Percentiles rank a stretch among this genome's conserved stretches.
Evolutionary conservation across 2,888 invertebrate genomes (phyloP).

Genomic region (Drosophila melanocephala): DNA sequence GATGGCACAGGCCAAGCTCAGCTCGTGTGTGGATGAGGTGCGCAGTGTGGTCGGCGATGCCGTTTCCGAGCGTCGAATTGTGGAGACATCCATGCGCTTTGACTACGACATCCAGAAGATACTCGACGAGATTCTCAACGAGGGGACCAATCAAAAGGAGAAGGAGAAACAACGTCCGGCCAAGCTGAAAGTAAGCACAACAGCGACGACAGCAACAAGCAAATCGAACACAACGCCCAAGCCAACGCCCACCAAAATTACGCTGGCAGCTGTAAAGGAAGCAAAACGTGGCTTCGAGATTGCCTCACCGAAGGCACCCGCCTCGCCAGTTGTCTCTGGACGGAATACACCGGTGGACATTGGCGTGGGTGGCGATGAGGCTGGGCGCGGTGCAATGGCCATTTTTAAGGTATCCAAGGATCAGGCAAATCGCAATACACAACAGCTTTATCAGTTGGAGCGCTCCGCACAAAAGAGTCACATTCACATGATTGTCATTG

Average conservation of each 20-base stretch:
- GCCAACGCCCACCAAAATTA: conserved; percentile 57
- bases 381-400: conserved; percentile 45
- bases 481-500: conserved; percentile 96
- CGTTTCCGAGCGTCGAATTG: conserved; percentile 90
- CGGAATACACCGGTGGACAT: conserved; percentile 86
- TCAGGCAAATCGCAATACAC: conserved; percentile 86
- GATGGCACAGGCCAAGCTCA: conserved; percentile 90
- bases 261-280: conserved; percentile 70
- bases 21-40: conserved; percentile 94
- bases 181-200: conserved; percentile 26
- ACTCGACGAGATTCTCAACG: conserved; percentile 90
- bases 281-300: conserved; percentile 83
- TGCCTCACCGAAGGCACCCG: conserved; percentile 88
- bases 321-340: conserved; percentile 89
- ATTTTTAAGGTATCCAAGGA: conserved; percentile 83
- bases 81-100: conserved; percentile 90
- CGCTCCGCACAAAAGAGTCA: conserved; percentile 93
- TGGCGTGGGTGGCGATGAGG: conserved; percentile 63
- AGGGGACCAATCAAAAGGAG: conserved; percentile 77
- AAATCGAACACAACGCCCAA: conserved; percentile 33
- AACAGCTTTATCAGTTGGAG: conserved; percentile 89
- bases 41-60: conserved; percentile 92
- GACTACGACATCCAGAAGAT: conserved; percentile 91
- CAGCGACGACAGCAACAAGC: conserved; percentile 1
- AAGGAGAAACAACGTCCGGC: conserved; percentile 45